Conservation (phyloP, 2,113 vertebrate species). For the Megaceryle maxima region DNA sequence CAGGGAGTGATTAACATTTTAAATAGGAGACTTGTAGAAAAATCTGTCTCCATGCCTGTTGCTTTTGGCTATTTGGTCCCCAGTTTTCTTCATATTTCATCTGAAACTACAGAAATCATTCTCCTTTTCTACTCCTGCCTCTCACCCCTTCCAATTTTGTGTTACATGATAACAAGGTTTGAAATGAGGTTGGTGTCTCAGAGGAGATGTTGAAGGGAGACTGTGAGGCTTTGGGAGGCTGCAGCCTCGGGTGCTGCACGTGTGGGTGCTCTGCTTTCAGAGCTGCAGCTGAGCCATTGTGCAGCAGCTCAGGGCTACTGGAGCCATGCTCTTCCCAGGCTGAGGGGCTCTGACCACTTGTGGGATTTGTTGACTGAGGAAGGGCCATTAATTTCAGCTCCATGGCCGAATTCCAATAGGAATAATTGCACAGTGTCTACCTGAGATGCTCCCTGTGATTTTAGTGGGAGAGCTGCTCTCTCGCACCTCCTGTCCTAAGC, state of each 20-base stretch:
- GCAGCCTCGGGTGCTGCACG: not conserved
- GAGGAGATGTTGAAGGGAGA: not conserved
- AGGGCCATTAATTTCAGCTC: not conserved
- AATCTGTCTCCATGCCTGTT: not conserved
- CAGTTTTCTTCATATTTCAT: not conserved
- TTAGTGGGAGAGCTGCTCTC: not conserved
- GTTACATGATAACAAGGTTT: not conserved
- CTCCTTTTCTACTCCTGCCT: not conserved
- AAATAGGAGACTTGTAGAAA: not conserved
- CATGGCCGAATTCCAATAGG: not conserved
- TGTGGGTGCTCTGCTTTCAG: rapidly evolving
- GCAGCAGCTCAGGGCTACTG: not conserved
- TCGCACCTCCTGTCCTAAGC: not conserved
- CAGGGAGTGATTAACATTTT: not conserved
- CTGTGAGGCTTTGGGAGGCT: rapidly evolving
- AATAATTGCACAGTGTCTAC: not conserved
- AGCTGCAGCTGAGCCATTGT: rapidly evolving
- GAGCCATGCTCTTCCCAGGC: not conserved
- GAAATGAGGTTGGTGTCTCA: not conserved
- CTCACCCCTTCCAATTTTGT: not conserved
- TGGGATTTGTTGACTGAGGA: not conserved
- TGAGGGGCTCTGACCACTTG: not conserved
- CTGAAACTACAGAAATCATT: not conserved
- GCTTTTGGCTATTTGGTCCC: not conserved
- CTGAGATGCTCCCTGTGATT: not conserved